Evolutionary conservation across 2,113 vertebrate species (phyloP).

Genomic region (Limnothrissa miodon): DNA sequence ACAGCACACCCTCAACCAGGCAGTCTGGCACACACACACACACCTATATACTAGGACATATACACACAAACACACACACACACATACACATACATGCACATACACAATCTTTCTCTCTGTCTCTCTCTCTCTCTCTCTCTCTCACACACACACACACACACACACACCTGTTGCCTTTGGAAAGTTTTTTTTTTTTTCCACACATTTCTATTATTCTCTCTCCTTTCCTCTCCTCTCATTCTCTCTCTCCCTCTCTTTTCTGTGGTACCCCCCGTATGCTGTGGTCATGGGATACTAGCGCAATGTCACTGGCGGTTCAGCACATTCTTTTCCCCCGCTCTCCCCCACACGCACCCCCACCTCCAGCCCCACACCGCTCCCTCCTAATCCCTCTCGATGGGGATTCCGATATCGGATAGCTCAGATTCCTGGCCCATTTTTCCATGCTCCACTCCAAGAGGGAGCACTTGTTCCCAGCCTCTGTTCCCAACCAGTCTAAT

Average conservation of each 20-base stretch:
- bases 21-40: neutral
- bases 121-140: too few species aligned
- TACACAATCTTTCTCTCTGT: too few species aligned
- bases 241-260: neutral
- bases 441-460: neutral
- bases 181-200: neutral
- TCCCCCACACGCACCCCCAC: too few species aligned
- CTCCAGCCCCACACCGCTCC: too few species aligned
- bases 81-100: neutral
- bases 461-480: neutral
- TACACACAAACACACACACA: constrained; percentile 1
- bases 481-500: neutral
- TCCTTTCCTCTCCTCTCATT: neutral
- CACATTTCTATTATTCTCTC: neutral
- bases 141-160: neutral
- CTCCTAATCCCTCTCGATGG: neutral
- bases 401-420: constrained; percentile 1
- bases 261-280: neutral
- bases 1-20: neutral
- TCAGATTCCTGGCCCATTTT: constrained; percentile 7
- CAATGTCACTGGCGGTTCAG: constrained; percentile 36
- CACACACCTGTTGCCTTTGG: neutral
- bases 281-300: constrained; percentile 44
- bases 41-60: neutral
- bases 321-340: constrained; percentile 33